A percentile compares a stretch with the other conserved stretches of the same genome.
phyloP scores from a whole-genome alignment of 2,113 vertebrate genomes.

The Stegostoma tigrinum region DNA sequence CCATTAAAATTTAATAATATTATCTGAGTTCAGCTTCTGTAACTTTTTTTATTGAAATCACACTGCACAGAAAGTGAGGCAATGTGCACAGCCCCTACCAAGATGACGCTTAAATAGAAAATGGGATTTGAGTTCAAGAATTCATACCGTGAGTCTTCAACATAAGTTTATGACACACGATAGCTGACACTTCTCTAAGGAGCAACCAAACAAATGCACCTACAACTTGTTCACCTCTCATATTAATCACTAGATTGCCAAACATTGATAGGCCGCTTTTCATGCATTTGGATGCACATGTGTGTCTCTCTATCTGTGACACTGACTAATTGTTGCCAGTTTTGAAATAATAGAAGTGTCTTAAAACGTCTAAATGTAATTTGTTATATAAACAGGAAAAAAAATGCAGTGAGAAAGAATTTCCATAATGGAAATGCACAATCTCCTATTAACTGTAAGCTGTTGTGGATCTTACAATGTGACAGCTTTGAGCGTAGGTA shows the following conservation, averaged over 20 bases:
- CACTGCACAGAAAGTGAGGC: background rate
- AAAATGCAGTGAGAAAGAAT: conserved; percentile 33
- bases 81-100: background rate
- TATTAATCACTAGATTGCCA: conserved; percentile 61
- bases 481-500: background rate
- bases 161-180: conserved; percentile 28
- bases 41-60: background rate
- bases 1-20: background rate
- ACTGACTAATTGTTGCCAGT: conserved; percentile 61
- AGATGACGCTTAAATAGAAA: background rate
- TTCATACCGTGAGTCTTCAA: conserved; percentile 6
- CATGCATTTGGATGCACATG: conserved; percentile 61
- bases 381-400: conserved; percentile 51
- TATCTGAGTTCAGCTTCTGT: background rate
- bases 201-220: conserved; percentile 39
- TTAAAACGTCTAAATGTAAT: conserved; percentile 61
- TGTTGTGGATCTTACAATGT: background rate
- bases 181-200: conserved; percentile 11
- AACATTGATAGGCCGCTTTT: conserved; percentile 58
- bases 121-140: background rate
- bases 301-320: conserved; percentile 62
- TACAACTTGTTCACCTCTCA: conserved; percentile 47
- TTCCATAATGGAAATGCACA: conserved; percentile 27
- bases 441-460: conserved; percentile 26
- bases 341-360: conserved; percentile 69